phyloP scores from a whole-genome alignment of 2,797 vertebrate genomes.

The Luscinia luscinia region DNA sequence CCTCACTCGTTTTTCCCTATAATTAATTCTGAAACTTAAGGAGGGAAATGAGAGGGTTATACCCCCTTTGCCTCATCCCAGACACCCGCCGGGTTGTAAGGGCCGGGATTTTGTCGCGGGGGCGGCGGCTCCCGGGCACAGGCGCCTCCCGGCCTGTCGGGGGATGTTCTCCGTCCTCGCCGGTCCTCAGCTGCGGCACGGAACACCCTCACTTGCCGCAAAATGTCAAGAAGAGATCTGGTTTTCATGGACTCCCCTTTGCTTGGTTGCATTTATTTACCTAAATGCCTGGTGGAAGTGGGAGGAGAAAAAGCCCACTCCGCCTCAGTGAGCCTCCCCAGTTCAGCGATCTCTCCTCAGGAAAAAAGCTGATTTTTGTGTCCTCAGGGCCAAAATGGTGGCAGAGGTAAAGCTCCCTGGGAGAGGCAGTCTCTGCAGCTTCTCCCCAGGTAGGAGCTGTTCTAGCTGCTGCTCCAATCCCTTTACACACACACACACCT shows the following conservation, averaged over 20 bases:
- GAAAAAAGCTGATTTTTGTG: not conserved
- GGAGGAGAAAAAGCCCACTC: not conserved
- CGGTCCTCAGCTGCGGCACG: no score
- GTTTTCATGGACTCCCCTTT: not conserved
- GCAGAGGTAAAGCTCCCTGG: not conserved
- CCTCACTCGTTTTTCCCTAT: not conserved
- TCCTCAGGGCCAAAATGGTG: not conserved
- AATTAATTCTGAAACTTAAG: not conserved
- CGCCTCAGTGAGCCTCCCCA: not conserved
- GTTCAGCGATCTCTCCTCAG: not conserved
- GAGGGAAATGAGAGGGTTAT: not conserved
- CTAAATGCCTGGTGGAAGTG: not conserved
- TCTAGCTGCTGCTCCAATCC: not conserved
- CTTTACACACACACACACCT: accelerated
- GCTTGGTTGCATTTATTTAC: not conserved
- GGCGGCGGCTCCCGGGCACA: not conserved
- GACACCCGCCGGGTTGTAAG: not conserved
- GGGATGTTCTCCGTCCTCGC: not conserved
- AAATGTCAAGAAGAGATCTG: not conserved
- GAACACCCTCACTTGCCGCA: not conserved
- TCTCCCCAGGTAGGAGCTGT: not conserved
- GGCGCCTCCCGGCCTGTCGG: not conserved
- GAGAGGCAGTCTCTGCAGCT: not conserved
- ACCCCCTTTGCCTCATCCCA: not conserved
- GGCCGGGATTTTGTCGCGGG: accelerated